phyloP scores from a whole-genome alignment of 2,888 invertebrate genomes.

The Uropetala carovei region DNA sequence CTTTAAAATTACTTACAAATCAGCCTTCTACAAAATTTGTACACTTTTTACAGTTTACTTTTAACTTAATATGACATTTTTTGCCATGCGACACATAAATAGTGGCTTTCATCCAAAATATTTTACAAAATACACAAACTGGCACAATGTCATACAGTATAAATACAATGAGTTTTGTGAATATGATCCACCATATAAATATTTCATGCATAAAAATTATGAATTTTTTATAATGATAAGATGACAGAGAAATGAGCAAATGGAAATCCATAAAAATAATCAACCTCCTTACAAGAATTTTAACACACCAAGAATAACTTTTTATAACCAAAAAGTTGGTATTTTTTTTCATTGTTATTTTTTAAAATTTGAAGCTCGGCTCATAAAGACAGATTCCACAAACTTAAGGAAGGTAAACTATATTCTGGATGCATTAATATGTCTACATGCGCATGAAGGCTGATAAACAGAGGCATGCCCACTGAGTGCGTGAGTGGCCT shows the following conservation, averaged over 20 bases:
- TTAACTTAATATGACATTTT: conserved; percentile 58
- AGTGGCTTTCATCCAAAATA: conserved; percentile 56
- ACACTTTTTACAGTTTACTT: conserved; percentile 60
- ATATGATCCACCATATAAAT: conserved; percentile 55
- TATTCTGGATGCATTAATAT: conserved; percentile 5
- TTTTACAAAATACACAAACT: conserved; percentile 64
- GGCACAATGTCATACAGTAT: conserved; percentile 57
- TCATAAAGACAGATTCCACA: not conserved
- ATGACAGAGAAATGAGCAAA: conserved; percentile 48
- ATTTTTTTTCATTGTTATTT: not conserved
- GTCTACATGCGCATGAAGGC: conserved; percentile 32
- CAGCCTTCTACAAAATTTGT: conserved; percentile 63
- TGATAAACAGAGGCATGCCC: conserved; percentile 47
- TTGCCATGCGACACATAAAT: conserved; percentile 61
- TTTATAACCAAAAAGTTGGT: not conserved
- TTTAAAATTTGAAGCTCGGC: not conserved
- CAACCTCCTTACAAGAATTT: not conserved
- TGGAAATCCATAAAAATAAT: conserved; percentile 38
- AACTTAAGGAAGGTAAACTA: conserved; percentile 36
- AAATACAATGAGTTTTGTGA: conserved; percentile 57
- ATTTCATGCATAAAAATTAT: conserved; percentile 48
- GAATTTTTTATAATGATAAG: not conserved
- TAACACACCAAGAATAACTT: not conserved
- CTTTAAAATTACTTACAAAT: conserved; percentile 61
- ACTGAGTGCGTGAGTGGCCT: conserved; percentile 21